These are phyloP conservation scores for Phrynocephalus forsythii DNA, from an alignment of 2,797 vertebrate species.

Conservation along the genomic window DNA sequence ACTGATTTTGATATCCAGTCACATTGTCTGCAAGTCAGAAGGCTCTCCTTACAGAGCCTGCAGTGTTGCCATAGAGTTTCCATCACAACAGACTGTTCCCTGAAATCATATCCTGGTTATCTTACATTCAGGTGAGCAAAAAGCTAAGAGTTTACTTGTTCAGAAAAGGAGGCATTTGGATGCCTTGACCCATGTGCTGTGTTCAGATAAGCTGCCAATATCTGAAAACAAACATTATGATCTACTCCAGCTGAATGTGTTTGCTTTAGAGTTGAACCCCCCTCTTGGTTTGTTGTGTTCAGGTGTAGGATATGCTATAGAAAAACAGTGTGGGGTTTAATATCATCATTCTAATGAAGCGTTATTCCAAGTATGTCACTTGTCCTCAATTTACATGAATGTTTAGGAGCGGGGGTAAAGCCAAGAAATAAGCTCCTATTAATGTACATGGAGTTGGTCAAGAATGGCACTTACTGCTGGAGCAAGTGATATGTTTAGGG, in stretches of 20 bases:
- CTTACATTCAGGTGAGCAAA: neutral
- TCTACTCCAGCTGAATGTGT: neutral
- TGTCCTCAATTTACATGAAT: neutral
- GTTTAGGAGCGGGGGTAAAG: neutral
- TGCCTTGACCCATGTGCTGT: neutral
- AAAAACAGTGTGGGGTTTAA: neutral
- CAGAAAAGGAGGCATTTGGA: neutral
- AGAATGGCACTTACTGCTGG: conserved; percentile 24
- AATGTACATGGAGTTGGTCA: neutral
- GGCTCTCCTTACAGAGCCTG: neutral
- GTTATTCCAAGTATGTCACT: neutral
- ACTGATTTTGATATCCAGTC: neutral
- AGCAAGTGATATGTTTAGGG: neutral
- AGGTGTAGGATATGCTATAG: neutral
- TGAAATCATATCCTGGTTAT: neutral
- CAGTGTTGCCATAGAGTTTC: neutral
- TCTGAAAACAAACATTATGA: neutral
- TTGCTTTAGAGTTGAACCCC: neutral
- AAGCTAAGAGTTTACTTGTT: neutral
- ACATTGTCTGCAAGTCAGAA: neutral
- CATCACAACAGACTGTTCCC: neutral
- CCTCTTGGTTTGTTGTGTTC: neutral
- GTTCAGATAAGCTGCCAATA: neutral
- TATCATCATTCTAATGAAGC: neutral
- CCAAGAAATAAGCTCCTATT: neutral